These are phyloP conservation scores for Pristionchus maxplancki DNA, from an alignment of 2,888 invertebrate species.

Conservation along the genomic window DNA sequence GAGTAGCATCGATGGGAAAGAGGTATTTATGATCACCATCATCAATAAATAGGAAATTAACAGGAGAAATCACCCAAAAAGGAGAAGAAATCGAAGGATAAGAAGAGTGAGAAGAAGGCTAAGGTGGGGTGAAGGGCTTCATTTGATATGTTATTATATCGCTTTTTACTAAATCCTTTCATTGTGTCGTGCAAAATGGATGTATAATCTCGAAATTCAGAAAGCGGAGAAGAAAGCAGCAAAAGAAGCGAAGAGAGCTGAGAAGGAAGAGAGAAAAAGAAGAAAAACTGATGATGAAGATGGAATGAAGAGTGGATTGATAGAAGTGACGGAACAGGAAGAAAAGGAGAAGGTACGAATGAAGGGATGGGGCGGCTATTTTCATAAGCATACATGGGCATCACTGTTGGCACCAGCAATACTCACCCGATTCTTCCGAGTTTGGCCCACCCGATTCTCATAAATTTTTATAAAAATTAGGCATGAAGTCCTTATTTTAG, in stretches of 20 bases:
- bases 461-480: too few species aligned
- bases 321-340: background rate
- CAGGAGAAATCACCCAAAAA: background rate
- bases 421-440: too few species aligned
- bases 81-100: background rate
- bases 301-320: background rate
- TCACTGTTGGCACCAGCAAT: too few species aligned
- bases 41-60: background rate
- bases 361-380: background rate
- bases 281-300: background rate
- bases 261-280: background rate
- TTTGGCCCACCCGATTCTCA: too few species aligned
- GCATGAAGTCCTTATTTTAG: too few species aligned
- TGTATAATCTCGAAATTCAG: background rate
- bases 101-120: constrained; percentile 30
- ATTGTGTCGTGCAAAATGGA: background rate
- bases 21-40: background rate
- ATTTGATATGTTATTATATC: background rate
- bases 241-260: constrained; percentile 11
- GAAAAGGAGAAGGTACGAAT: background rate
- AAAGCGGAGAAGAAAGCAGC: constrained; percentile 8
- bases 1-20: background rate
- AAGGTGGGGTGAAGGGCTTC: background rate
- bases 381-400: background rate
- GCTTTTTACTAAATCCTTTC: background rate